Evolutionary conservation across 1,140 invertebrate genomes (phyloP), one percentile per base, ranked within the genome.

Genomic region (Hyphantria cunea): DNA sequence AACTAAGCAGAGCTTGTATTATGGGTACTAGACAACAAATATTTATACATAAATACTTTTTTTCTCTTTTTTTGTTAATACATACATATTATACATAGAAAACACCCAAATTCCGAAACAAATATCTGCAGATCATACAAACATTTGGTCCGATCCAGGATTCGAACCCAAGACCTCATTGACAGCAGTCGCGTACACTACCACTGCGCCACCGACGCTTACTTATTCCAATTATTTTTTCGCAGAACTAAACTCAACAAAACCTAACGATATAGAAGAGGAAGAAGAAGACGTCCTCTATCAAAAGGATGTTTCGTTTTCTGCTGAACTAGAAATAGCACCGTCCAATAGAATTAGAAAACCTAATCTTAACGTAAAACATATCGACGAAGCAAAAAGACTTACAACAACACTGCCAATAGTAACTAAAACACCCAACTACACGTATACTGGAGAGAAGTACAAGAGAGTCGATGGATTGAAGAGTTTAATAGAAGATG

Each of bases 271-370:
- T 66, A 91, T 88, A 62, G 82, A 85, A 42, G 91, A 93, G 56
- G 93, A 92, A 51, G 92, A 92, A 72, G 95, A 96, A 80, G 95
- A 96, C 86, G 93, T 96, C 49, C 91, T 97, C 14, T 97, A 97
- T 81, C 95, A 96, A 91, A 95, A 95, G 80, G 96, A 95, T 68
- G 95, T 95, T 9, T 95, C 95, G 37, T 95, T 96, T 78, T 95
- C 95, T 60, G 95, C 95, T 61, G 94, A 95, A 80, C 87, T 95
- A 78, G 94, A 94, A 77, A 69, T 85, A 74, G 80, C 84, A 54
- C 86, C 85, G 83, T 88, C 82, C 84, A 86, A 70, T 88, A 89
- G 78, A 80, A 65, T 80, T 78, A 81, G 63, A 80, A 82, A 80
- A 73, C 61, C 70, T 84, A 83, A 74, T 67, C 50, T 84, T 79